These are phyloP conservation scores for Hyles euphorbiae DNA, from an alignment of 1,140 invertebrate genomes.

Conservation along the genomic window DNA sequence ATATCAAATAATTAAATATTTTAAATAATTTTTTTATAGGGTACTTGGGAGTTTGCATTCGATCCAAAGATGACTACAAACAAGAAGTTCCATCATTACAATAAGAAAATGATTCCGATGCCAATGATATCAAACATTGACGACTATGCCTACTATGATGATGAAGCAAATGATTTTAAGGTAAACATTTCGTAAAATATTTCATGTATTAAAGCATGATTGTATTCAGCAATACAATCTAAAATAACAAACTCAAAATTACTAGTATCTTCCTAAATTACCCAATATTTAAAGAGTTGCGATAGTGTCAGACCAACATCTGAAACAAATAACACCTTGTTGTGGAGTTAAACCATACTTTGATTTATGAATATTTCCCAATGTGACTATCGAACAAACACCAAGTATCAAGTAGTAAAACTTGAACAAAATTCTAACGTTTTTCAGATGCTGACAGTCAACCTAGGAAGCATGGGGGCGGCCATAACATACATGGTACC, in stretches of 20 bases:
- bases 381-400: too few relatives aligned
- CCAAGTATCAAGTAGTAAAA: too few relatives aligned
- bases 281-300: too few relatives aligned
- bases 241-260: too few relatives aligned
- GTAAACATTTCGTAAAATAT: slow-evolving; percentile 12
- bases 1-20: too few relatives aligned
- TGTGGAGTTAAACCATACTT: too few relatives aligned
- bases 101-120: slow-evolving; percentile 17
- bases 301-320: too few relatives aligned
- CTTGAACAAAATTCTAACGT: neutral
- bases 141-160: slow-evolving; percentile 15
- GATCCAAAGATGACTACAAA: slow-evolving; percentile 22
- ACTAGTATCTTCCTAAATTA: too few relatives aligned
- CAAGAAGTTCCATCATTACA: slow-evolving; percentile 21
- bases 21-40: slow-evolving; percentile 16
- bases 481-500: slow-evolving; percentile 33
- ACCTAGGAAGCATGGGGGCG: slow-evolving; percentile 20
- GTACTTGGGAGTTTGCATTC: slow-evolving; percentile 37
- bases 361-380: too few relatives aligned
- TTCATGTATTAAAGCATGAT: too few relatives aligned
- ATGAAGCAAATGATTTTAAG: slow-evolving; percentile 21
- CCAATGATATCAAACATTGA: slow-evolving; percentile 37
- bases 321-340: too few relatives aligned
- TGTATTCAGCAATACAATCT: too few relatives aligned
- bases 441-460: slow-evolving; percentile 27